Evolutionary conservation across 2,888 invertebrate species (phyloP).

Genomic region (Platyscelio sp.): DNA sequence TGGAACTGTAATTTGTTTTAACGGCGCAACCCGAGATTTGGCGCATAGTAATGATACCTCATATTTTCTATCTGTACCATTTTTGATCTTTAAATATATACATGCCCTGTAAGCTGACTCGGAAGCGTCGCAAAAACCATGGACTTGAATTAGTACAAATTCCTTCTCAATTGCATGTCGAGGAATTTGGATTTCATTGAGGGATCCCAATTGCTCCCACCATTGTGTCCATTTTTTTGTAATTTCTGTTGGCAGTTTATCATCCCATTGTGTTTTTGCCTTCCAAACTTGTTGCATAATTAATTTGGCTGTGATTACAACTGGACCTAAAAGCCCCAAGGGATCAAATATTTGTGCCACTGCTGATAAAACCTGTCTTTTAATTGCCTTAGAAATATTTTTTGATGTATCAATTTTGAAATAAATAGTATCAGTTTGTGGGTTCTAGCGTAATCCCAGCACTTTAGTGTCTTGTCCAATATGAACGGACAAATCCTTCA

Average conservation of each 20-base stretch:
- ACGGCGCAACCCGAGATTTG: conserved; percentile 20
- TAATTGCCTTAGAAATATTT: not conserved
- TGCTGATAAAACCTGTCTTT: not conserved
- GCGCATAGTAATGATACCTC: not conserved
- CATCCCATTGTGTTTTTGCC: not conserved
- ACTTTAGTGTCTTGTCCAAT: conserved; percentile 26
- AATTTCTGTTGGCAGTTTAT: not conserved
- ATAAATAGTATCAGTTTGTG: not conserved
- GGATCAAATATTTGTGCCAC: too few species aligned
- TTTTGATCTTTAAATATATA: not conserved
- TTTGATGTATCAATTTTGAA: not conserved
- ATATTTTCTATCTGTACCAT: not conserved
- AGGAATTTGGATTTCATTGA: conserved; percentile 29
- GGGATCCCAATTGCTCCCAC: not conserved
- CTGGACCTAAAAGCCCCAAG: too few species aligned
- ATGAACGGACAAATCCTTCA: not conserved
- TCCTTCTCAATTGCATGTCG: not conserved
- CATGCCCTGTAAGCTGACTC: conserved; percentile 8
- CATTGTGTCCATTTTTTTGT: not conserved
- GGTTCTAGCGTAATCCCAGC: conserved; percentile 5
- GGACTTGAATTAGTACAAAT: not conserved
- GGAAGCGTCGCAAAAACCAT: not conserved
- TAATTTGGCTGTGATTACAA: not conserved
- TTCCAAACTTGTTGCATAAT: not conserved
- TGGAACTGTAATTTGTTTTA: conserved; percentile 14